These are phyloP conservation scores for Nudaria mundana DNA, from an alignment of 2,888 invertebrate species.

Conservation along the genomic window DNA sequence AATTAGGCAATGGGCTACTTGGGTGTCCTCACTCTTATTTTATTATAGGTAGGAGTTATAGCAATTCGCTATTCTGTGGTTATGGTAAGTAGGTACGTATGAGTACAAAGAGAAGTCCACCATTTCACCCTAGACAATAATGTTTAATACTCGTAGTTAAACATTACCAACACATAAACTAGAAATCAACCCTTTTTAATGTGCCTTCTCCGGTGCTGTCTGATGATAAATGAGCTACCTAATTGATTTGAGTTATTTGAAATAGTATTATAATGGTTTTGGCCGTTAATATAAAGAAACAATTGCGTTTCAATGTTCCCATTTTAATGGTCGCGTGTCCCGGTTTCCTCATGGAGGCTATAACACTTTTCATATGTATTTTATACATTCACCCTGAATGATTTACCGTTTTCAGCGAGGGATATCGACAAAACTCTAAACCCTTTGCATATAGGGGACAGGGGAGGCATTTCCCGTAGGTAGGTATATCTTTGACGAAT, in stretches of 20 bases:
- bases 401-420: conserved; percentile 37
- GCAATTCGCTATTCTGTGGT: too few relatives aligned
- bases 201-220: too few relatives aligned
- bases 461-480: conserved; percentile 57
- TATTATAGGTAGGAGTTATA: too few relatives aligned
- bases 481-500: conserved; percentile 47
- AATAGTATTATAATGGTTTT: conserved; percentile 13
- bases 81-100: too few relatives aligned
- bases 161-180: conserved; percentile 20
- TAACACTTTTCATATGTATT: conserved; percentile 21
- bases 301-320: too few relatives aligned
- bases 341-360: conserved; percentile 17
- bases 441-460: conserved; percentile 62
- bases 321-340: conserved; percentile 26
- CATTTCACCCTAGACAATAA: too few relatives aligned
- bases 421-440: conserved; percentile 73
- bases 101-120: too few relatives aligned
- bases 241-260: conserved; percentile 13
- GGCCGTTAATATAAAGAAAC: background rate
- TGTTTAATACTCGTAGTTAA: too few relatives aligned
- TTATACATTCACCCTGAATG: conserved; percentile 36
- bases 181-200: conserved; percentile 17
- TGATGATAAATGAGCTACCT: too few relatives aligned
- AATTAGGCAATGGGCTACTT: too few relatives aligned
- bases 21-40: too few relatives aligned